Evolutionary conservation across 1,140 invertebrate species (phyloP).

Genomic region (Popillia japonica): DNA sequence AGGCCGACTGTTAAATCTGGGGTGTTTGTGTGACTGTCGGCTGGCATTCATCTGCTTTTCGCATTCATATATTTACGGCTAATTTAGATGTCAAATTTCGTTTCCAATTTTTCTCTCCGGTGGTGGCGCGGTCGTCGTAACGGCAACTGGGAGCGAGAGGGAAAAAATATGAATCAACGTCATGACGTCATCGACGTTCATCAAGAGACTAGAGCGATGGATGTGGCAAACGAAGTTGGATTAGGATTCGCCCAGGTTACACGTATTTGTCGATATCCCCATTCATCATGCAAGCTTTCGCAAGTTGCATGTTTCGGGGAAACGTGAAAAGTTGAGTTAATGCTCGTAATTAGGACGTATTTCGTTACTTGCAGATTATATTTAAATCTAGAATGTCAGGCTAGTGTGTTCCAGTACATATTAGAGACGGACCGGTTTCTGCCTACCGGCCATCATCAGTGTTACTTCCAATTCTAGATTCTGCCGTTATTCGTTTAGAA

Average conservation of each 20-base stretch:
- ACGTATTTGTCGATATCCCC: background rate
- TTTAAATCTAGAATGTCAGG: too few species aligned
- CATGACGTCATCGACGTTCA: background rate
- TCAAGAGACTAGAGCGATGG: background rate
- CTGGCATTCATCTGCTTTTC: slow-evolving; percentile 16
- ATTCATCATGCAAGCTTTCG: background rate
- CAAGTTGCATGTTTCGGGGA: background rate
- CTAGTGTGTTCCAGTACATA: too few species aligned
- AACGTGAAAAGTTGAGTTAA: background rate
- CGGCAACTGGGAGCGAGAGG: background rate
- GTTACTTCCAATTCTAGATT: too few species aligned
- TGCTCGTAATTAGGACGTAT: background rate
- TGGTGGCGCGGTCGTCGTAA: background rate
- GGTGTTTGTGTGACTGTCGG: background rate
- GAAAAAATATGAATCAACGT: slow-evolving; percentile 9
- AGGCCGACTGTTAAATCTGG: background rate
- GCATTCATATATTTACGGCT: slow-evolving; percentile 32
- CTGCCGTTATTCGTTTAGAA: too few species aligned
- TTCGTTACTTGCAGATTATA: background rate
- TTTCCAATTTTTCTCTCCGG: slow-evolving; percentile 25
- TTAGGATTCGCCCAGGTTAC: background rate
- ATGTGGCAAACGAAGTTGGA: background rate
- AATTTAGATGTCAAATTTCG: slow-evolving; percentile 29
- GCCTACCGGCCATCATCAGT: too few species aligned
- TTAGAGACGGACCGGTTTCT: too few species aligned